phyloP scores from a whole-genome alignment of 1,140 invertebrate genomes.

The Notospermus geniculatus region DNA sequence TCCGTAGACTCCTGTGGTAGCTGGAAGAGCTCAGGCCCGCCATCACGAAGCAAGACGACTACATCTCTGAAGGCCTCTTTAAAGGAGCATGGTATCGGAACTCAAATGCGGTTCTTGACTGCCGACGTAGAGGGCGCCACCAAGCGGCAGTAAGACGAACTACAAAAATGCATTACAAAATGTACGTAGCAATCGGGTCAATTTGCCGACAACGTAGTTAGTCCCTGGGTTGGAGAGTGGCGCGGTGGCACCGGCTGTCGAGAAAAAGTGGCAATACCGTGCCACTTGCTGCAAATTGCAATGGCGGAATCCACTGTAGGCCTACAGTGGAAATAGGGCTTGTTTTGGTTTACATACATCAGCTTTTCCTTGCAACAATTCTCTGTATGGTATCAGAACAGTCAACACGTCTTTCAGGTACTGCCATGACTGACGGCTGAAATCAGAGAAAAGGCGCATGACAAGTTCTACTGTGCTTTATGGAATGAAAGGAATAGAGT shows the following conservation, averaged over 20 bases:
- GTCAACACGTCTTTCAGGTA: slow-evolving; percentile 39
- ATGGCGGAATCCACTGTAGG: background rate
- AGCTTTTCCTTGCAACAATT: slow-evolving; percentile 35
- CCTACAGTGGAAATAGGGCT: background rate
- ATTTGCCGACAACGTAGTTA: no score
- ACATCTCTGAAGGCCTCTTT: background rate
- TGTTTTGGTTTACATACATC: slow-evolving; percentile 17
- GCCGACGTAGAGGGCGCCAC: no score
- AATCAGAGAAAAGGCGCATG: slow-evolving; percentile 22
- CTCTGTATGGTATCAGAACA: slow-evolving; percentile 34
- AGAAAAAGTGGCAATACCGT: no score
- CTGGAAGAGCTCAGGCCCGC: background rate
- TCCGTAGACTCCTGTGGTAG: no score
- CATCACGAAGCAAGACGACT: background rate
- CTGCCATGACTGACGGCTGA: slow-evolving; percentile 39
- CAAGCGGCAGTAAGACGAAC: no score
- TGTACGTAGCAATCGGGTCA: no score
- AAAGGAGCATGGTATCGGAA: background rate
- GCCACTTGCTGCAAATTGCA: background rate
- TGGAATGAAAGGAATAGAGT: background rate
- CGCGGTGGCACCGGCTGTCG: no score
- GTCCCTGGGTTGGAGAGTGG: no score
- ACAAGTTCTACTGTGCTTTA: background rate
- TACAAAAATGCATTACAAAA: no score
- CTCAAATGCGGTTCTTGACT: background rate